phyloP scores from a whole-genome alignment of 2,113 vertebrate genomes.

The Nycticorax nycticorax region DNA sequence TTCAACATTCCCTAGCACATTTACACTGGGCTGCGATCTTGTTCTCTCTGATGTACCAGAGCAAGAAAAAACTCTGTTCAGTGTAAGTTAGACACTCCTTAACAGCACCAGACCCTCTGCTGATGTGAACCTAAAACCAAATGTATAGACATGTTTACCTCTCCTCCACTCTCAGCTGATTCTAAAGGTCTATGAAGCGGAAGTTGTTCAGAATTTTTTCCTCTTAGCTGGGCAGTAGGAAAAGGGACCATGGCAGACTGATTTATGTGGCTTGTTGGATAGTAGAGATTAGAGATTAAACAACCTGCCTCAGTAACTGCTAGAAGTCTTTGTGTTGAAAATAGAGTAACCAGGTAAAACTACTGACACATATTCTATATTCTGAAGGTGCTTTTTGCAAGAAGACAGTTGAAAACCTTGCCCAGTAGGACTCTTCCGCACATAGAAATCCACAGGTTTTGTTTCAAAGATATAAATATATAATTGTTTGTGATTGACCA shows the following conservation, averaged over 20 bases:
- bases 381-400: background rate
- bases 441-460: background rate
- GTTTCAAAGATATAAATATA: background rate
- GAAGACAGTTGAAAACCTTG: background rate
- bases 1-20: background rate
- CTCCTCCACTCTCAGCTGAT: background rate
- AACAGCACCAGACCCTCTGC: background rate
- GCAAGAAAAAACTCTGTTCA: background rate
- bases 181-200: background rate
- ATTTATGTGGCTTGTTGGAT: background rate
- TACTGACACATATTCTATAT: background rate
- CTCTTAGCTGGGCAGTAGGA: background rate
- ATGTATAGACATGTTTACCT: background rate
- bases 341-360: background rate
- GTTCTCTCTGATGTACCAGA: background rate
- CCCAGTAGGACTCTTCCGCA: background rate
- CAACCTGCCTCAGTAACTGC: background rate
- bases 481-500: background rate
- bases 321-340: background rate
- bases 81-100: background rate
- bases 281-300: background rate
- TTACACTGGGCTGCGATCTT: background rate
- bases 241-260: background rate
- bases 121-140: background rate
- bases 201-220: background rate